A percentile compares a stretch with the other conserved stretches of the same genome.
Evolutionary conservation across 2,888 invertebrate species (phyloP).

Genomic region (Diloba caeruleocephala): DNA sequence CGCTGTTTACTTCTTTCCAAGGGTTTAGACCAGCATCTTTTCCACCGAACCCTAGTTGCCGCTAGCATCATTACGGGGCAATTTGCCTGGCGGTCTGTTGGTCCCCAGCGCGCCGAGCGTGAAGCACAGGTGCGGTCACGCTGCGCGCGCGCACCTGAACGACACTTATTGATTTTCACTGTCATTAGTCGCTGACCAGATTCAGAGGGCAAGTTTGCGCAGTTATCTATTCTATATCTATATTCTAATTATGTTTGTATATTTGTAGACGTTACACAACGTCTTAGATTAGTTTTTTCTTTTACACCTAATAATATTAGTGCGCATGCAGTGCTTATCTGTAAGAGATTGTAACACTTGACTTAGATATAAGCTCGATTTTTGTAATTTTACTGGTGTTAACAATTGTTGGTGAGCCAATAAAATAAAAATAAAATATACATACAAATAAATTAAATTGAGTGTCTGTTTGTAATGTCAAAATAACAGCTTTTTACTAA

Average conservation of each 20-base stretch:
- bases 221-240: no score
- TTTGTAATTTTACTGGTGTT: no score
- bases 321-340: no score
- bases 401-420: no score
- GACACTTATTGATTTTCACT: constrained; percentile 56
- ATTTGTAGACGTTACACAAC: neutral
- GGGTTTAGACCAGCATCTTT: neutral
- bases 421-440: no score
- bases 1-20: neutral
- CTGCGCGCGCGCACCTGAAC: constrained; percentile 60
- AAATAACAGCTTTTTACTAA: no score
- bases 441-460: no score
- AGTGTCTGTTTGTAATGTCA: no score
- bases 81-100: constrained; percentile 34
- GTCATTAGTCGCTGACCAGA: constrained; percentile 39
- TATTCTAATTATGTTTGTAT: neutral
- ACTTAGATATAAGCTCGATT: no score
- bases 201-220: constrained; percentile 26
- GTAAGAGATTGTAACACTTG: no score
- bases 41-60: constrained; percentile 15
- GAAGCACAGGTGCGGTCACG: constrained; percentile 69
- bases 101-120: constrained; percentile 50
- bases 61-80: constrained; percentile 50
- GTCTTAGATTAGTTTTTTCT: no score
- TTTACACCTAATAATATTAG: no score